Evolutionary conservation across 1,140 invertebrate species (phyloP).

Genomic region (Conus ventricosus): DNA sequence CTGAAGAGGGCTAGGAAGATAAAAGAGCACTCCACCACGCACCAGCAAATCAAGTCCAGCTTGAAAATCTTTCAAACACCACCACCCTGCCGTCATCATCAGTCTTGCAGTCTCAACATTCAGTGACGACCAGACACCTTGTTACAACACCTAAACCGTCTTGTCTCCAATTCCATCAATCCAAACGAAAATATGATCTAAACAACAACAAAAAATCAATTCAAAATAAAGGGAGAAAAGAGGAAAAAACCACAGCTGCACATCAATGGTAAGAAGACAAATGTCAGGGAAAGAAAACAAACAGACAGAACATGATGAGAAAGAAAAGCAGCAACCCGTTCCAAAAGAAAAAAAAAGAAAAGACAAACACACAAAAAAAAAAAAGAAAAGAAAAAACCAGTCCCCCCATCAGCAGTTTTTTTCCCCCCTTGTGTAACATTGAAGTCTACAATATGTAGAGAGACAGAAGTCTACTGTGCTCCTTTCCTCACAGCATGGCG

Average conservation of each 20-base stretch:
- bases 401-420: background rate
- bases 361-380: background rate
- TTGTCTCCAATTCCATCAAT: background rate
- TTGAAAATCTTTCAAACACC: background rate
- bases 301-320: background rate
- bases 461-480: background rate
- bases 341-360: background rate
- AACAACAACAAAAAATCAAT: background rate
- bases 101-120: background rate
- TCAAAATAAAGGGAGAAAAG: background rate
- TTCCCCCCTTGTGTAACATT: background rate
- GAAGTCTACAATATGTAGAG: background rate
- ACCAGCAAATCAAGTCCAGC: background rate
- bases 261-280: background rate
- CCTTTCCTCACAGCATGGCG: background rate
- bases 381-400: no score
- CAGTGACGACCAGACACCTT: background rate
- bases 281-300: background rate
- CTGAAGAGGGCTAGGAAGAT: no score
- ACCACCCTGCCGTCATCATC: background rate
- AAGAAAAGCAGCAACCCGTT: background rate
- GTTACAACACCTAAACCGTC: background rate
- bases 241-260: background rate
- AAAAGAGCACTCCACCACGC: no score
- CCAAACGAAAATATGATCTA: no score